Base-by-base conservation (phyloP, 2,797 vertebrate genomes). In the Neostethus bicornis region DNA sequence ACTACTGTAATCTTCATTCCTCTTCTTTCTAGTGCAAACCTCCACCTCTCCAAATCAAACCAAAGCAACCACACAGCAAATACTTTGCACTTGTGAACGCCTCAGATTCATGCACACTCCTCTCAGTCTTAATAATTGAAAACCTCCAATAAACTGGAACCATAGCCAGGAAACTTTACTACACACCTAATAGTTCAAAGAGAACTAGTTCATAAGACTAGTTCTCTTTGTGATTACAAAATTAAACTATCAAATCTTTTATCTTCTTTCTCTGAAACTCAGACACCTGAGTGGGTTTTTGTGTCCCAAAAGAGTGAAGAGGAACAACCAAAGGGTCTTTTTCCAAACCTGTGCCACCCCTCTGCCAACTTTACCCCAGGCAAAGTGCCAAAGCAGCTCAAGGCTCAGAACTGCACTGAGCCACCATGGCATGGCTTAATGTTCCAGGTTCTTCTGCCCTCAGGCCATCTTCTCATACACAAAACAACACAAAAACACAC, bases 401-500 rank as follows among this genome's bases (percentile, higher is more conserved):
- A 56, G 79, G 85, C 86, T 87, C 80, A 72, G 62, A 70, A 80
- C 78, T 58, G 64, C 41, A 41, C 77, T 87, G 84, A 87, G 77
- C 73, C 48, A 43, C 77, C 72, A 61, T 81, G 85, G 84, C 84
- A 81, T 72, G 79, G 61, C 84, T 80, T 83, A 81, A 85, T 82
- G 86, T 83, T 89, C 78, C 85, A 85, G 81, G 79, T 89, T 85
- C 84, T 55, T 85, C 73, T 73, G 68, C 55, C 88, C 87, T 75
- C 64, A 17, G 86, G 86, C 77, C 85, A 43, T 86, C 77, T 79
- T 54, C 68, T 72, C 65, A 46, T 52, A 68, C 66, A 70, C 66
- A 54, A 25, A 66, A 78, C 69, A 46, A 74, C 74, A 67, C 81
- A 75, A 26, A 77, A 75, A 73, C 68, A 79, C 66, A 63, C 75